phyloP scores from a whole-genome alignment of 2,888 invertebrate genomes.

The Heliconius ethilla region DNA sequence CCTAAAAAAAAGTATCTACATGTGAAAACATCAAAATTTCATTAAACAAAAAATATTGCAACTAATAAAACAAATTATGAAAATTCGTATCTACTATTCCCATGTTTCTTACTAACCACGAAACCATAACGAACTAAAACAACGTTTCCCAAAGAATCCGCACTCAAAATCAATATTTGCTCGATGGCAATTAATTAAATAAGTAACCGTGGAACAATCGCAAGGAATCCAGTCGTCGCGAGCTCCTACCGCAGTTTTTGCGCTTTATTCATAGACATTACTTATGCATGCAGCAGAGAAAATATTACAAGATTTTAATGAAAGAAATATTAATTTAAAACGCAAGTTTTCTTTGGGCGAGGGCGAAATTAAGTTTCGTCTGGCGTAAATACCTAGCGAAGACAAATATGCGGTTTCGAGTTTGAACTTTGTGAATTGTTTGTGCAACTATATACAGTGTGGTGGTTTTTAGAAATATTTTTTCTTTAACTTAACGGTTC shows the following conservation, averaged over 20 bases:
- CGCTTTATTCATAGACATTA: slow-evolving; percentile 80
- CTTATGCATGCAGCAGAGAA: slow-evolving; percentile 83
- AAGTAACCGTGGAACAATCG: slow-evolving; percentile 38
- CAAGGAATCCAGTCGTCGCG: slow-evolving; percentile 16
- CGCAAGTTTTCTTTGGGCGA: slow-evolving; percentile 78
- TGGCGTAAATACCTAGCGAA: slow-evolving; percentile 48
- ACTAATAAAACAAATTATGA: too few species aligned
- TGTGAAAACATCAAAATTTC: too few species aligned
- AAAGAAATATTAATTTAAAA: slow-evolving; percentile 82
- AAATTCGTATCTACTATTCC: too few species aligned
- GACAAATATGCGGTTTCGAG: slow-evolving; percentile 55
- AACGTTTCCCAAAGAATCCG: background rate
- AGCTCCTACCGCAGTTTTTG: slow-evolving; percentile 57
- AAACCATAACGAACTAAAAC: background rate
- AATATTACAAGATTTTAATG: slow-evolving; percentile 83
- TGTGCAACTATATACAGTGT: slow-evolving; percentile 3
- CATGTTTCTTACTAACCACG: background rate
- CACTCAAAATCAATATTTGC: slow-evolving; percentile 29
- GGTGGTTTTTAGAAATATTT: background rate
- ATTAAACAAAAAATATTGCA: too few species aligned
- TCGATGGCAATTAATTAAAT: slow-evolving; percentile 52
- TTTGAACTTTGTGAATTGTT: slow-evolving; percentile 34
- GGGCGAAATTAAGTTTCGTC: slow-evolving; percentile 71
- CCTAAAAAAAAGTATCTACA: too few species aligned
- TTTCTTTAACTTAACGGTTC: background rate